A percentile compares a stretch with the other conserved stretches of the same genome.
phyloP scores from a whole-genome alignment of 2,113 vertebrate species.

The Otolemur garnettii region DNA sequence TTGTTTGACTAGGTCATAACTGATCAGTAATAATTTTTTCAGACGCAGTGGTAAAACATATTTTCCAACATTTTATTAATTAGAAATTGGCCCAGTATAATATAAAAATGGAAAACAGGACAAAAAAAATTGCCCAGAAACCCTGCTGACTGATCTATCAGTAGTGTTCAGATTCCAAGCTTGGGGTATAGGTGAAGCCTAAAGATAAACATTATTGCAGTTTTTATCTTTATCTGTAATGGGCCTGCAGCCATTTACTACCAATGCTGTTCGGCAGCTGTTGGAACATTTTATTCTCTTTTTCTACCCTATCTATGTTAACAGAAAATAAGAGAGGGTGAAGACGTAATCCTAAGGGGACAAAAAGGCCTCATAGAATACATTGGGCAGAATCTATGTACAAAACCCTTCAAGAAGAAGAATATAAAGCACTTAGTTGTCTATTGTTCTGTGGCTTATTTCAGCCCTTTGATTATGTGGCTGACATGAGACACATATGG shows the following conservation, averaged over 20 bases:
- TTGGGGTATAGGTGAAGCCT: not conserved
- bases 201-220: not conserved
- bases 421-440: constrained; percentile 86
- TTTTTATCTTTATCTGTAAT: constrained; percentile 27
- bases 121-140: not conserved
- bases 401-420: constrained; percentile 53
- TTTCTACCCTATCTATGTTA: not conserved
- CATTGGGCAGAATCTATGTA: constrained; percentile 55
- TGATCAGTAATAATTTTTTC: not conserved
- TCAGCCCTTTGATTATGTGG: constrained; percentile 75
- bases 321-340: constrained; percentile 43
- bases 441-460: constrained; percentile 81
- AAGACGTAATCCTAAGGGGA: constrained; percentile 31
- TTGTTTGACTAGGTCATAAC: not conserved
- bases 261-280: not conserved
- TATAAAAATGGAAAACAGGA: not conserved
- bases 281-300: not conserved
- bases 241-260: not conserved
- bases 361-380: constrained; percentile 22
- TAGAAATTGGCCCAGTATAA: not conserved
- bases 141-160: not conserved
- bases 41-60: not conserved
- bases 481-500: constrained; percentile 78
- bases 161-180: not conserved
- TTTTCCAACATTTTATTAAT: not conserved